These are phyloP conservation scores for Euphydryas editha DNA, from an alignment of 2,888 invertebrate genomes.

Conservation along the genomic window DNA sequence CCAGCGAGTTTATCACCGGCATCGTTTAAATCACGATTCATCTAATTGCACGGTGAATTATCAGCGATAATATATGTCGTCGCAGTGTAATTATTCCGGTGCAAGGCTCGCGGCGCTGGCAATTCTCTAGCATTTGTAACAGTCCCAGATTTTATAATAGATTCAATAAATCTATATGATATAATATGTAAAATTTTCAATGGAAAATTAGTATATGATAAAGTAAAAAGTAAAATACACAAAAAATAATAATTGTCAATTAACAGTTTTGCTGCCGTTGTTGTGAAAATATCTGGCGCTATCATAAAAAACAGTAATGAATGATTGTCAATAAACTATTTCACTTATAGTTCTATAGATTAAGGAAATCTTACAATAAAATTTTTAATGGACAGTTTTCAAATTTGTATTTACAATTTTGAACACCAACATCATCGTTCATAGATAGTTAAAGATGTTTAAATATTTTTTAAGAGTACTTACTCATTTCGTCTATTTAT, in stretches of 20 bases:
- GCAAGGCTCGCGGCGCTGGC: constrained; percentile 64
- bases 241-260: not conserved
- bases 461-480: not conserved
- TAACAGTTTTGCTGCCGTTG: not conserved
- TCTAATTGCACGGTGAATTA: constrained; percentile 75
- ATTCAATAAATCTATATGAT: not conserved
- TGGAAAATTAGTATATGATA: not conserved
- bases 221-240: not conserved
- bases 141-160: constrained; percentile 11
- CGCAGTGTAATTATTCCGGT: constrained; percentile 70
- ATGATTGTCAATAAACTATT: too few relatives aligned
- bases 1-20: constrained; percentile 50
- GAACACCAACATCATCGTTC: too few relatives aligned
- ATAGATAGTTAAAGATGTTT: not conserved
- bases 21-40: constrained; percentile 65
- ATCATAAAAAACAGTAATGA: too few relatives aligned
- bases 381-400: too few relatives aligned
- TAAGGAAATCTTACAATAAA: too few relatives aligned
- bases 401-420: too few relatives aligned
- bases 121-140: constrained; percentile 51
- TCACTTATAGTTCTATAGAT: too few relatives aligned
- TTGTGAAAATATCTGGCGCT: not conserved
- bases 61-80: constrained; percentile 77
- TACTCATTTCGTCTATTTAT: constrained; percentile 5
- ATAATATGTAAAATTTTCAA: not conserved